phyloP scores from a whole-genome alignment of 2,113 vertebrate species.

The Anser brachyrhynchus region DNA sequence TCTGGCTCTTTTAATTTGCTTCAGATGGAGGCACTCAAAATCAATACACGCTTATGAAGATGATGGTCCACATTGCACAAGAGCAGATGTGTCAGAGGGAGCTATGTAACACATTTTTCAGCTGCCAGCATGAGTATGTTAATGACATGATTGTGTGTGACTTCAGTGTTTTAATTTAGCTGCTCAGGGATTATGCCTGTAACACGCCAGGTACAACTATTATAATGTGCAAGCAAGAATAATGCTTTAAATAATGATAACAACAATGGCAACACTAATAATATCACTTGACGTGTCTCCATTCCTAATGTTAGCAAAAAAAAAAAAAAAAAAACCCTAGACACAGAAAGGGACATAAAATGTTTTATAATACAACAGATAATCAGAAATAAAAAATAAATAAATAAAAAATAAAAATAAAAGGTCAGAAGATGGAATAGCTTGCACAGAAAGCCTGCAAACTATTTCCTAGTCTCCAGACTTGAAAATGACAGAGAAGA shows the following conservation, averaged over 20 bases:
- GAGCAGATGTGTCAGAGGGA: constrained; percentile 26
- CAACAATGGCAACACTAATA: not conserved
- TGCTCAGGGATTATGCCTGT: not conserved
- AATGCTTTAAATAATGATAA: not conserved
- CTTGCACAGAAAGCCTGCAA: not conserved
- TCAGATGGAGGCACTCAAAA: constrained; percentile 24
- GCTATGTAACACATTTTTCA: not conserved
- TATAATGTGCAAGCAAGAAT: not conserved
- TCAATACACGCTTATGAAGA: not conserved
- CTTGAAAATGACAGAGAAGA: constrained; percentile 32
- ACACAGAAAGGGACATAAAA: not conserved
- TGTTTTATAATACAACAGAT: not conserved
- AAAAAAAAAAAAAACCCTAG: not conserved
- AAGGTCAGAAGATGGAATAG: constrained; percentile 16
- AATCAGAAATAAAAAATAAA: not conserved
- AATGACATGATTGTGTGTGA: not conserved
- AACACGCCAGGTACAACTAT: not conserved
- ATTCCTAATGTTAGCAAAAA: not conserved
- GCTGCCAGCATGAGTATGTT: not conserved
- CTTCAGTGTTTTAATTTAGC: not conserved
- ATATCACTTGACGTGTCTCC: not conserved
- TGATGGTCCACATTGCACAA: not conserved
- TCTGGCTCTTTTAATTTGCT: not conserved
- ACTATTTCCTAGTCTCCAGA: not conserved
- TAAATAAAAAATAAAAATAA: not conserved